Base-by-base conservation (phyloP, 2,113 vertebrate species). In the Panthera uncia region DNA sequence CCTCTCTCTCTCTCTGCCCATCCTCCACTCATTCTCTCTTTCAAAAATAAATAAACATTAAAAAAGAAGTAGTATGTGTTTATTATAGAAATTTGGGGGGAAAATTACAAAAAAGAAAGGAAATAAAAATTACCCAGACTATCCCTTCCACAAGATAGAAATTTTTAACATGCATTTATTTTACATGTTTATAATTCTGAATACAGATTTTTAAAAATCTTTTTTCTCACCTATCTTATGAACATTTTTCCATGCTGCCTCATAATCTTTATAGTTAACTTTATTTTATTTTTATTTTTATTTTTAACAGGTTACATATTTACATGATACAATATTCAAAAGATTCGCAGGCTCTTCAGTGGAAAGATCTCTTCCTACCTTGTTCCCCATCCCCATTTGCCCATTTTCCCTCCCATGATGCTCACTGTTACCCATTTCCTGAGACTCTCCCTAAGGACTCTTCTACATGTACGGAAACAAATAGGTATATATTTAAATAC, bases 121-220 rank as follows among this genome's bases (percentile, higher is more conserved):
- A 94, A 94, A 89, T 73, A 74, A 95, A 95, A 71, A 50, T 90
- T 52, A 61, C 57, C 23, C 71, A 79, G 7, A 66, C 57, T 80
- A 4, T 89, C 69, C 14, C 50, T 89, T 88, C 82, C 23, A 61
- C 38, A 57, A 66, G 33, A 55, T 63, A 87, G 84, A 89, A 79
- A 85, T 33, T 63, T 84, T 84, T 85, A 95, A 81, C 63, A 45
- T 69, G 36, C 45, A 61, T 79, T 89, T 94, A 82, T 91, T 96
- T 65, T 50, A 80, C 19, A 13, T n/a, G 23, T 61, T 83, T 89
- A 33, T 71, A 78, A 78, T 78, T 7, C 16, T 94, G 36, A 79
- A 65, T 71, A 63, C 4, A 83, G 36, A 16, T 86, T 12, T 45
- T 76, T 31, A 9, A 48, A 41, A 61, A 10, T 16, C 18, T 61